A percentile compares a stretch with the other conserved stretches of the same genome.
Conservation (phyloP, 2,113 vertebrate species). For the Pelobates fuscus region DNA sequence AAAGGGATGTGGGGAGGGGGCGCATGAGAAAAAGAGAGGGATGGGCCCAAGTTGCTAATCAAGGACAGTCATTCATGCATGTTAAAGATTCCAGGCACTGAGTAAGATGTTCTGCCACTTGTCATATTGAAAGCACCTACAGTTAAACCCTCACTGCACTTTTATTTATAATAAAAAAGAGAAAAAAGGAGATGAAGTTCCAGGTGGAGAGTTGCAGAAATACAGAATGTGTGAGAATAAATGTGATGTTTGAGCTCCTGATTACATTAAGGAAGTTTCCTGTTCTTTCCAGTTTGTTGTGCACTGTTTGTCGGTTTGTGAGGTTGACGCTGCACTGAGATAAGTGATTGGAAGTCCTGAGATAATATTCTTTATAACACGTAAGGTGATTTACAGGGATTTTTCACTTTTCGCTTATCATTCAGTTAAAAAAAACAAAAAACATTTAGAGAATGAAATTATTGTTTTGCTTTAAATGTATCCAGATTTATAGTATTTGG, state of each 20-base stretch:
- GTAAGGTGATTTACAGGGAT: too few species aligned
- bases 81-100: neutral
- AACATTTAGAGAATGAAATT: too few species aligned
- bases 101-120: neutral
- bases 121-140: neutral
- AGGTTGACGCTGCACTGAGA: too few species aligned
- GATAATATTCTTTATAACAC: too few species aligned
- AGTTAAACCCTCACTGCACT: neutral
- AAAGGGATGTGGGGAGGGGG: constrained; percentile 8
- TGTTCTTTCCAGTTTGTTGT: too few species aligned
- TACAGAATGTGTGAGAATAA: neutral
- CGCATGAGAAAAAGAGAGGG: neutral
- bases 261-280: neutral
- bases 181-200: neutral
- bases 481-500: too few species aligned
- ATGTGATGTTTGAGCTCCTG: neutral
- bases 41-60: constrained; percentile 11
- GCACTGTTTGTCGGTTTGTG: too few species aligned
- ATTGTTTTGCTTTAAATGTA: too few species aligned
- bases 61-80: constrained; percentile 21
- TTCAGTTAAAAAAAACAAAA: too few species aligned
- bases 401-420: too few species aligned
- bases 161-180: neutral
- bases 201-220: neutral
- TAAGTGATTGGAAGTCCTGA: too few species aligned